Conservation (phyloP, 1,140 invertebrate species). For the Xylocopa sonorina region DNA sequence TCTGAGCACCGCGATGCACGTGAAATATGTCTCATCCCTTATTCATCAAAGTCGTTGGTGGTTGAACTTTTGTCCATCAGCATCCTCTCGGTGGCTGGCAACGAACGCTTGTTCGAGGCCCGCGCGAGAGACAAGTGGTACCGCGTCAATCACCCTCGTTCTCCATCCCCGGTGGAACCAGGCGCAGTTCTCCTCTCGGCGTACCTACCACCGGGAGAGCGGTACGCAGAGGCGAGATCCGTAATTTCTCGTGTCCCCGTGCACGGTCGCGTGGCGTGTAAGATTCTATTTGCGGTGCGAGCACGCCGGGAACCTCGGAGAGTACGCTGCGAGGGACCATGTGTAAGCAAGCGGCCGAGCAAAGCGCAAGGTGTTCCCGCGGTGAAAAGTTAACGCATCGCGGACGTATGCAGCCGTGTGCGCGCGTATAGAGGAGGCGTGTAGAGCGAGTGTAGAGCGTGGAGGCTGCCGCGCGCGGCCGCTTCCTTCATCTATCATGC, state of each 20-base stretch:
- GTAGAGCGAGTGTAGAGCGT: slow-evolving; percentile 28
- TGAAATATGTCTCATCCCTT: too few species aligned
- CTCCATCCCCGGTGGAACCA: not conserved
- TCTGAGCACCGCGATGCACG: too few species aligned
- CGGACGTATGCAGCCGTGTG: too few species aligned
- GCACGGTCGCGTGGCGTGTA: slow-evolving; percentile 31
- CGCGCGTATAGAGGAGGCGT: slow-evolving; percentile 41
- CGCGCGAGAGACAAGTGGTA: too few species aligned
- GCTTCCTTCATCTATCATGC: slow-evolving; percentile 80
- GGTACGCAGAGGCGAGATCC: not conserved
- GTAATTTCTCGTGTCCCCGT: slow-evolving; percentile 27
- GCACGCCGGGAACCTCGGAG: slow-evolving; percentile 53
- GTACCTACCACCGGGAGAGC: too few species aligned
- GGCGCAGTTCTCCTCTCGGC: too few species aligned
- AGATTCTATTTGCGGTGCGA: slow-evolving; percentile 65
- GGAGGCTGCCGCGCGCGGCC: slow-evolving; percentile 44
- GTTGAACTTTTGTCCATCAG: too few species aligned
- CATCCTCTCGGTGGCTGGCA: too few species aligned
- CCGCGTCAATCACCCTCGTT: too few species aligned
- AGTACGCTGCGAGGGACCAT: slow-evolving; percentile 29
- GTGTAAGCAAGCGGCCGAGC: not conserved
- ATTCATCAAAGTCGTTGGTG: too few species aligned
- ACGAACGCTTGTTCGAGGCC: too few species aligned
- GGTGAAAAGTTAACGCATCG: slow-evolving; percentile 57
- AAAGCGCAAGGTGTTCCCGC: slow-evolving; percentile 68